Conservation (phyloP, 2,888 invertebrate genomes). For the Neria commutata region DNA sequence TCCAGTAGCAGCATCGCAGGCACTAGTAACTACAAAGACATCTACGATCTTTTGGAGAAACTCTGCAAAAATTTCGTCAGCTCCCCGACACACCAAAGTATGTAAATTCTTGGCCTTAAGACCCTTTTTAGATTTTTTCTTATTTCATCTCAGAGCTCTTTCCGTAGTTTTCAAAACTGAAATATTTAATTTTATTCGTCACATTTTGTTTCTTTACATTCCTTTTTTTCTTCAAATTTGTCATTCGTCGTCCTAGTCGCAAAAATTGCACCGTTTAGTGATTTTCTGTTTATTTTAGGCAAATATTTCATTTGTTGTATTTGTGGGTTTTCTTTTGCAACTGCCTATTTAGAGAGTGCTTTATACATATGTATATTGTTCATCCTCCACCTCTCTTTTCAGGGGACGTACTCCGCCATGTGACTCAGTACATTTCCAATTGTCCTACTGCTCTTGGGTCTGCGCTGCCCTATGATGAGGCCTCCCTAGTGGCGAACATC, state of each 20-base stretch:
- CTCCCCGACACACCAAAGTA: slow-evolving; percentile 41
- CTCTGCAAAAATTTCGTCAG: slow-evolving; percentile 45
- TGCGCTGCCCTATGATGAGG: slow-evolving; percentile 47
- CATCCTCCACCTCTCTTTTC: slow-evolving; percentile 19
- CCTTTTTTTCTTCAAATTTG: too few relatives aligned
- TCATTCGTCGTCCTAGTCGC: too few relatives aligned
- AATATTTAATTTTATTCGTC: neutral
- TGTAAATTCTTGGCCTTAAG: too few relatives aligned
- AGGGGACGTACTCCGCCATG: slow-evolving; percentile 48
- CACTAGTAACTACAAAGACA: slow-evolving; percentile 43
- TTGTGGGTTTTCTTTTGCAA: neutral
- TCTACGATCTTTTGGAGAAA: slow-evolving; percentile 47
- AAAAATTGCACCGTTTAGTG: too few relatives aligned
- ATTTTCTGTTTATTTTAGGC: neutral
- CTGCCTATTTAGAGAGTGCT: too few relatives aligned
- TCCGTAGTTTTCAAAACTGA: neutral
- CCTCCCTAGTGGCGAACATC: slow-evolving; percentile 46
- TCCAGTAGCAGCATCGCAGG: slow-evolving; percentile 9
- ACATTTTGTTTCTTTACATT: neutral
- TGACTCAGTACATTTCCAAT: slow-evolving; percentile 50
- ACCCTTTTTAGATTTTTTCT: neutral
- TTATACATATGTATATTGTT: neutral
- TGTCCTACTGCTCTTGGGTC: slow-evolving; percentile 45
- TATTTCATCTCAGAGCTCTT: neutral
- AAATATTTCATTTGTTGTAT: slow-evolving; percentile 5